Base-by-base conservation (phyloP, 2,797 vertebrate species). In the Thalassophryne amazonica region DNA sequence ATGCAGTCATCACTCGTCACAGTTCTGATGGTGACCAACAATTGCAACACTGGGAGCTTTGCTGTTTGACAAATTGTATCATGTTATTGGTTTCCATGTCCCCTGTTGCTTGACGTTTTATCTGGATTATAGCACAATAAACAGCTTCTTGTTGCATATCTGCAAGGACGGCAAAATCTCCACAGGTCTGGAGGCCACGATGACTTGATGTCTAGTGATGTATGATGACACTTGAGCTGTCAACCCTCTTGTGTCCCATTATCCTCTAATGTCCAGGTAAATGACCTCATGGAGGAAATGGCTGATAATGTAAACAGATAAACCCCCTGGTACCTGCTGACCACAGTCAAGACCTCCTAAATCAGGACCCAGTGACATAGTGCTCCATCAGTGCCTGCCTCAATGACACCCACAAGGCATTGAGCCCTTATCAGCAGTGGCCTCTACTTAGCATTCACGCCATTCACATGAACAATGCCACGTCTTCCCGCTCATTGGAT, bases 251-350 rank as follows among this genome's bases (percentile, higher is more conserved):
- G 73, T 86, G 80, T 80, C 73, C 22, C 61, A 83, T 76, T 81
- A 73, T 82, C 66, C 68, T 70, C 36, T 25, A 31, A 73, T 78
- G 73, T 69, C 59, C 79, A 61, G 70, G 76, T 84, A 81, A 85
- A 86, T 81, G 79, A 86, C 77, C 82, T 81, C 41, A 60, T 55
- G 69, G 83, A 91, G 89, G 88, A 89, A 91, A 86, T 86, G 64
- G 87, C 66, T 81, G 90, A 90, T 90, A 79, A 80, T 83, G 59
- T 78, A 86, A 88, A 89, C 86, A 89, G 91, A 91, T 91, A 91
- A 91, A 80, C 52, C 43, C 54, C 31, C 20, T 42, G 75, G 81
- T 87, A 89, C 88, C 87, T 88, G 89, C 80, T 67, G 81, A 78
- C 62, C 72, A 83, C 78, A 69, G 82, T 70, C 73, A 72, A 80